Percentiles rank a stretch among this genome's conserved stretches.
These are phyloP conservation scores for Antheraea mylitta DNA, from an alignment of 1,140 invertebrate species.

Conservation along the genomic window DNA sequence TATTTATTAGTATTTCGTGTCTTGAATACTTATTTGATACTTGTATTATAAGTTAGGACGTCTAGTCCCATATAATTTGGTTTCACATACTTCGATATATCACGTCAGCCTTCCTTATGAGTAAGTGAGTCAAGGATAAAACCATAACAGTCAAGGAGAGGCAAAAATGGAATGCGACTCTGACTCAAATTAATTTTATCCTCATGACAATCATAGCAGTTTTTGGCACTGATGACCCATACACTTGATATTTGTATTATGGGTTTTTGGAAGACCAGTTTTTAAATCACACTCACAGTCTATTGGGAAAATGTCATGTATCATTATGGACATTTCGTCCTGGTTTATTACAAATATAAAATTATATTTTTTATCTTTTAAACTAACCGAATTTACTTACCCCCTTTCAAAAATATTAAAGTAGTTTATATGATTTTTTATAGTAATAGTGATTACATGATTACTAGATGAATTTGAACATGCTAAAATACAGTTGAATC, in stretches of 20 bases:
- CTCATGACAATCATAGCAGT: neutral
- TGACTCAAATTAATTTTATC: neutral
- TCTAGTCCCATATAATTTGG: neutral
- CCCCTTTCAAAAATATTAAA: no score
- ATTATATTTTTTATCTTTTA: no score
- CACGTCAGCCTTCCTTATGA: neutral
- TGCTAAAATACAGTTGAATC: no score
- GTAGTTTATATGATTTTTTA: no score
- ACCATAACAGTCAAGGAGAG: neutral
- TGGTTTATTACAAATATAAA: no score
- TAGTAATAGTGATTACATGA: no score
- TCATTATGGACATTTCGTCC: no score
- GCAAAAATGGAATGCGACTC: neutral
- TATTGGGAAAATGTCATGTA: neutral
- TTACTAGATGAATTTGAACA: no score
- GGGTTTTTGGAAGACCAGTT: neutral
- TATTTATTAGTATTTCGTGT: no score
- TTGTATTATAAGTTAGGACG: neutral
- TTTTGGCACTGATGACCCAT: neutral
- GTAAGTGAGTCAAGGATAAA: neutral
- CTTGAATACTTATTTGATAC: neutral
- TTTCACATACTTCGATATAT: neutral
- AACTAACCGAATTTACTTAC: no score
- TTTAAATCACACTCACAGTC: no score
- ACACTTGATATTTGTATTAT: neutral